Evolutionary conservation across 2,113 vertebrate genomes (phyloP), one percentile per base, ranked within the genome.

Genomic region (Sylvietta virens): DNA sequence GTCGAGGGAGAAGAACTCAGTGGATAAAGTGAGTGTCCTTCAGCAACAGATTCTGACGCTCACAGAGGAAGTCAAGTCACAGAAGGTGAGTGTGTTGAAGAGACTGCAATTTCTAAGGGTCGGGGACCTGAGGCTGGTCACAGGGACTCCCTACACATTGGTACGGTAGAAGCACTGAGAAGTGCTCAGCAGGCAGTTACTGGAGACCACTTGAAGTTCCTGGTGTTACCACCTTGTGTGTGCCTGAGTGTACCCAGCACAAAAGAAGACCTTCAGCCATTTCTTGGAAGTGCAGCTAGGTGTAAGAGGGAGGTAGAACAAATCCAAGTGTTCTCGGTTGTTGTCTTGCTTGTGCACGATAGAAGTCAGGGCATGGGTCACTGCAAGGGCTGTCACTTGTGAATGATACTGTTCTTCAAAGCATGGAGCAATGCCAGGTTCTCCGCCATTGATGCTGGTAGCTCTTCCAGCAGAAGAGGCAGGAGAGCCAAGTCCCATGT

Each of bases 41-140:
- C 98, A 98, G 81, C 98, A 99, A 58, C 98, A 99, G 86, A 98
- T 98, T 57, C 88, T 98, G 92, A 97, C 92, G 0, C 98, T 99
- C 81, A 97, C 97, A 13, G 98, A 98, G 71, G 99, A 99, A 93
- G 96, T 99, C 79, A 98, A 98, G 88, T 98, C 98, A 78, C 99
- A 99, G 96, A 99, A 99, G 99, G 99, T 99, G 48, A 97, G 96
- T 50, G 22, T 61, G 39, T 5, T 3, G 4, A 76, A 69, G 17
- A 70, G 10, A 58, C 12, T 70, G 6, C 26, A 72, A 10, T 69
- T 76, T 79, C 42, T 65, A 45, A 50, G 53, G 37, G 44, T 65
- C 39, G 56, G 19, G 15, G 13, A 20, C 18, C 33, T 54, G 30
- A 56, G 15, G 6, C 15, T 74, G 27, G 8, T 74, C 27, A 48